A percentile compares a stretch with the other conserved stretches of the same genome.
phyloP scores from a whole-genome alignment of 2,888 invertebrate species.

The Hylaea fasciaria region DNA sequence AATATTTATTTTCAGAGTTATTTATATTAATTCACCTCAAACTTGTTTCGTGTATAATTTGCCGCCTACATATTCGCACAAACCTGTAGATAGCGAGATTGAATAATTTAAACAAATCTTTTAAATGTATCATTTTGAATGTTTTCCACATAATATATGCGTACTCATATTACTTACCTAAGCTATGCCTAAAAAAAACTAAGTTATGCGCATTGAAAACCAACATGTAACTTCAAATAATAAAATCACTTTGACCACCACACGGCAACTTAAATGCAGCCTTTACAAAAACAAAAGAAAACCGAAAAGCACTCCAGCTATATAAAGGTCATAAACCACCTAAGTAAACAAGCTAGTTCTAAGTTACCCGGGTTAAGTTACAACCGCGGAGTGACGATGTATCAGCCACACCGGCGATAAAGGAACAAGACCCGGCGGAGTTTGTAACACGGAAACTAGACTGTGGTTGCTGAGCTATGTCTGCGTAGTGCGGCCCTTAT shows the following conservation, averaged over 20 bases:
- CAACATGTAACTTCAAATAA: too few species aligned
- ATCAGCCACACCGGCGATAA: slow-evolving; percentile 68
- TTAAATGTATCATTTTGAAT: neutral
- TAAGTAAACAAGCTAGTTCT: slow-evolving; percentile 51
- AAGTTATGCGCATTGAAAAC: too few species aligned
- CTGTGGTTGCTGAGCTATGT: slow-evolving; percentile 18
- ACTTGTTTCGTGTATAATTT: slow-evolving; percentile 25
- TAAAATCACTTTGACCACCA: neutral
- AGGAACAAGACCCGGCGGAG: slow-evolving; percentile 59
- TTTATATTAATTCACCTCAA: slow-evolving; percentile 25
- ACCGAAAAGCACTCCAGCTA: slow-evolving; percentile 21
- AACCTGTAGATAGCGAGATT: neutral
- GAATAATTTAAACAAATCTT: too few species aligned
- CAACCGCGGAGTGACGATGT: slow-evolving; percentile 70
- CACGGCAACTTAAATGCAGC: neutral
- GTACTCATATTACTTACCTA: too few species aligned
- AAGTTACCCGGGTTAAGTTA: slow-evolving; percentile 56
- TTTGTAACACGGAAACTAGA: slow-evolving; percentile 62
- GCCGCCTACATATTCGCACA: slow-evolving; percentile 6
- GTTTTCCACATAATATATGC: neutral
- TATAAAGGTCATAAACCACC: slow-evolving; percentile 48
- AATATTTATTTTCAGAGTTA: slow-evolving; percentile 32
- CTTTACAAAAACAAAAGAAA: slow-evolving; percentile 20
- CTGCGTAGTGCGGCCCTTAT: slow-evolving; percentile 13
- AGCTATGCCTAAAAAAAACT: too few species aligned